Percentiles rank a stretch among this genome's conserved stretches.
Conservation (phyloP, 2,888 invertebrate species). For the Dinocampus coccinellae region DNA sequence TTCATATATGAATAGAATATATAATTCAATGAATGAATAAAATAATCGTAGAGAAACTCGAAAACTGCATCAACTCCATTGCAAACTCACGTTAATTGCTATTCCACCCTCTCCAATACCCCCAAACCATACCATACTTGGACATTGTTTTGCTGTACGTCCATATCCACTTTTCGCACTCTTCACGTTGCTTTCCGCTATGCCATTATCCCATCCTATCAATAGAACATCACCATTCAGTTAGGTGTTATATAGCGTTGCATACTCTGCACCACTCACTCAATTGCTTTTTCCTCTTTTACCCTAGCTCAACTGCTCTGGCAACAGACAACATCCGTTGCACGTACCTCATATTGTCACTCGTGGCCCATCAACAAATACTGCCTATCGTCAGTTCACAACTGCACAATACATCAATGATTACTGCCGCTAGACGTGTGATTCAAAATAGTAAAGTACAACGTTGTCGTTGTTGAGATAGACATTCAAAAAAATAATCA, state of each 20-base stretch:
- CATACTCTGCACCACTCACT: slow-evolving; percentile 22
- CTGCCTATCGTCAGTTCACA: slow-evolving; percentile 15
- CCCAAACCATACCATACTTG: too few species aligned
- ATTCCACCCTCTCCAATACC: slow-evolving; percentile 36
- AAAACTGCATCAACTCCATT: slow-evolving; percentile 60
- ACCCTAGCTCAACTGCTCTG: slow-evolving; percentile 28
- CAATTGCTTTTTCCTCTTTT: slow-evolving; percentile 11
- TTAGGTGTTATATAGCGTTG: slow-evolving; percentile 26
- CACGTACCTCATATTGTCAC: slow-evolving; percentile 3
- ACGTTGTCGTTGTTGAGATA: not conserved
- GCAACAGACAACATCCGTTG: slow-evolving; percentile 35
- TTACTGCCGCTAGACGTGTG: slow-evolving; percentile 32
- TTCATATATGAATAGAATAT: not conserved
- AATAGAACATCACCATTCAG: not conserved
- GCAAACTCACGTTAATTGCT: slow-evolving; percentile 61
- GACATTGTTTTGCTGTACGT: not conserved
- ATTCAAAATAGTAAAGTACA: slow-evolving; percentile 1
- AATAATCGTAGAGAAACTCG: slow-evolving; percentile 59
- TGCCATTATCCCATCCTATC: slow-evolving; percentile 23
- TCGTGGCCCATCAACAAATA: slow-evolving; percentile 11
- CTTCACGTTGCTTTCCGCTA: slow-evolving; percentile 20
- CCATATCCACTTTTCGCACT: slow-evolving; percentile 7
- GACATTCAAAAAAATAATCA: not conserved
- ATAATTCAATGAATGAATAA: slow-evolving; percentile 48
- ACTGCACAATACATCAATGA: slow-evolving; percentile 45